A percentile compares a stretch with the other conserved stretches of the same genome.
phyloP scores from a whole-genome alignment of 2,888 invertebrate genomes.

The Tetragnatha montana region DNA sequence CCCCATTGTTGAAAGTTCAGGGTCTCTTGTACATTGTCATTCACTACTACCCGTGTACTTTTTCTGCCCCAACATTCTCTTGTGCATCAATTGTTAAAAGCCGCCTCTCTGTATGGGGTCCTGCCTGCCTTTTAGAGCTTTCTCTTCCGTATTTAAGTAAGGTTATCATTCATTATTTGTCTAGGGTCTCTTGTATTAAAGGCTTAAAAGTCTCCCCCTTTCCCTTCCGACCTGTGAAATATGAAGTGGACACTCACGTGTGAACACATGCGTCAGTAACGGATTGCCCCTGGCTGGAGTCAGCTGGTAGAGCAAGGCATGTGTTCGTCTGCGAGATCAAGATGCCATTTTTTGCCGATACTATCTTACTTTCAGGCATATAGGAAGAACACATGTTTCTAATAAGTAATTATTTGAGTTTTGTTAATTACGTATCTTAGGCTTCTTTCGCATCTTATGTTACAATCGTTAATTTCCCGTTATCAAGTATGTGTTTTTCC shows the following conservation, averaged over 20 bases:
- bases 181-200: constrained; percentile 19
- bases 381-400: no score
- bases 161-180: constrained; percentile 28
- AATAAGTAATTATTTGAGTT: no score
- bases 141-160: constrained; percentile 8
- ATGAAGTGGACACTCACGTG: constrained; percentile 32
- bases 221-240: not conserved
- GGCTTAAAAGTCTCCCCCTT: not conserved
- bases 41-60: not conserved
- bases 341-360: no score
- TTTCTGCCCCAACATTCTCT: not conserved
- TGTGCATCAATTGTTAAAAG: not conserved
- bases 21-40: constrained; percentile 39
- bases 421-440: no score
- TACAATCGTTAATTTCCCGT: no score
- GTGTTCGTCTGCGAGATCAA: not conserved
- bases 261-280: not conserved
- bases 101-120: not conserved
- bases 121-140: not conserved
- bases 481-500: no score
- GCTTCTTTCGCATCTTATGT: no score
- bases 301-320: not conserved
- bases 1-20: constrained; percentile 55
- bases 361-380: no score
- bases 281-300: not conserved